phyloP scores from a whole-genome alignment of 1,140 invertebrate species.

The Tetramorium simillimum region DNA sequence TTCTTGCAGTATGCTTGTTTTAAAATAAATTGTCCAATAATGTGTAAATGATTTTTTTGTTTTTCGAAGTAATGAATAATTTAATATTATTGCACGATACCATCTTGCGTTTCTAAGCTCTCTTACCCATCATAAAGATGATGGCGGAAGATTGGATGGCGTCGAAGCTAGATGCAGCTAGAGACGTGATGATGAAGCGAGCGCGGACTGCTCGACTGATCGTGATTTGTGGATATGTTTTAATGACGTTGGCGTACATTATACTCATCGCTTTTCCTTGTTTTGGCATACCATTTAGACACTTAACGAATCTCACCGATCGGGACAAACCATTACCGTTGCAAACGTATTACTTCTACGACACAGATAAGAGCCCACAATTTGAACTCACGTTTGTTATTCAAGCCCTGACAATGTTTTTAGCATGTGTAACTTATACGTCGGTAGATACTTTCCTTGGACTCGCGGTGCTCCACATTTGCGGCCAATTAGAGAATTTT shows the following conservation, averaged over 20 bases:
- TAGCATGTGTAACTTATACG: not conserved
- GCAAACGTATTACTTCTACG: slow-evolving; percentile 16
- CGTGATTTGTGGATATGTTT: not conserved
- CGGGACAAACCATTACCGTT: not conserved
- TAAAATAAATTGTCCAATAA: no score
- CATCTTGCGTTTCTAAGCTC: not conserved
- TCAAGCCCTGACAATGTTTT: not conserved
- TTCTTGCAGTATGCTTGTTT: no score
- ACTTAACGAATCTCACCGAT: slow-evolving; percentile 6
- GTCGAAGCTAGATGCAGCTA: not conserved
- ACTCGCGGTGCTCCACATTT: not conserved
- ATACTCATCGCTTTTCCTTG: not conserved
- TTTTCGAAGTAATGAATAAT: not conserved
- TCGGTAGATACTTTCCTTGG: not conserved
- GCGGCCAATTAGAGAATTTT: slow-evolving; percentile 25
- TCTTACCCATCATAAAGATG: not conserved
- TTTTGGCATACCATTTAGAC: not conserved
- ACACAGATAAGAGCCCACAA: slow-evolving; percentile 5
- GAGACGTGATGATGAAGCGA: not conserved
- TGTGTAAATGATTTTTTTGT: no score
- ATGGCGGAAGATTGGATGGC: slow-evolving; percentile 19
- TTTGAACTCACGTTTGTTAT: not conserved
- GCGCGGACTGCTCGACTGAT: not conserved
- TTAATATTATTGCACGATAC: not conserved
- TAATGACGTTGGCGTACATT: no score